Conservation (phyloP, 2,113 vertebrate genomes). For the Megalops atlanticus region DNA sequence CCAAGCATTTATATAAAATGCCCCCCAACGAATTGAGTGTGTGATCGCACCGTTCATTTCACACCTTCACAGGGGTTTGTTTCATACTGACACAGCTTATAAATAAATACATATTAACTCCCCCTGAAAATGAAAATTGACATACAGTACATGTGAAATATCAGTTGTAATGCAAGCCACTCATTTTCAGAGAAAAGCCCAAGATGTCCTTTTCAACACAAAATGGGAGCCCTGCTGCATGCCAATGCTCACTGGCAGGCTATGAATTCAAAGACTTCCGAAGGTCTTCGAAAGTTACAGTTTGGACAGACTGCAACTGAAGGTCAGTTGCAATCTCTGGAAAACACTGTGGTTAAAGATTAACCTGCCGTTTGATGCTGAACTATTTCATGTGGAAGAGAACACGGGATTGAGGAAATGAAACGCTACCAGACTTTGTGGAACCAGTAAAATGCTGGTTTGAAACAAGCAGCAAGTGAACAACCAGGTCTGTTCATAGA, state of each 20-base stretch:
- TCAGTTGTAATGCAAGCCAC: neutral
- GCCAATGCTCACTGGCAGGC: neutral
- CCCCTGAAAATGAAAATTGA: too few relatives aligned
- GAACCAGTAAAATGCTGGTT: neutral
- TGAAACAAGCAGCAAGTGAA: neutral
- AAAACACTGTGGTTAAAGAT: conserved; percentile 17
- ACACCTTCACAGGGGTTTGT: too few relatives aligned
- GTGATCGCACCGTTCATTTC: too few relatives aligned
- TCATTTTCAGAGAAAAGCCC: neutral
- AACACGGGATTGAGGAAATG: neutral
- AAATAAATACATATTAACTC: too few relatives aligned
- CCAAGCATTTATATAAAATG: too few relatives aligned
- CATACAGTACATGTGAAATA: too few relatives aligned
- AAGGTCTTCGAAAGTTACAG: conserved; percentile 1
- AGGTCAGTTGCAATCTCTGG: conserved; percentile 12
- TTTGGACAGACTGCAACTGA: neutral
- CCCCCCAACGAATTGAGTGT: too few relatives aligned
- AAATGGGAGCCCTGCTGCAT: neutral
- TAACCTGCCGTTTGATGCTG: neutral
- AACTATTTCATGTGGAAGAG: neutral
- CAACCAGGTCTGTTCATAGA: neutral
- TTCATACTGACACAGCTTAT: too few relatives aligned
- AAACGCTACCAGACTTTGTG: neutral
- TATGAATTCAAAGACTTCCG: neutral
- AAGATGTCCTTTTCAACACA: conserved; percentile 2